Percentiles rank a stretch among this genome's conserved stretches.
These are phyloP conservation scores for Pituophis catenifer DNA, from an alignment of 2,113 vertebrate genomes.

Conservation along the genomic window DNA sequence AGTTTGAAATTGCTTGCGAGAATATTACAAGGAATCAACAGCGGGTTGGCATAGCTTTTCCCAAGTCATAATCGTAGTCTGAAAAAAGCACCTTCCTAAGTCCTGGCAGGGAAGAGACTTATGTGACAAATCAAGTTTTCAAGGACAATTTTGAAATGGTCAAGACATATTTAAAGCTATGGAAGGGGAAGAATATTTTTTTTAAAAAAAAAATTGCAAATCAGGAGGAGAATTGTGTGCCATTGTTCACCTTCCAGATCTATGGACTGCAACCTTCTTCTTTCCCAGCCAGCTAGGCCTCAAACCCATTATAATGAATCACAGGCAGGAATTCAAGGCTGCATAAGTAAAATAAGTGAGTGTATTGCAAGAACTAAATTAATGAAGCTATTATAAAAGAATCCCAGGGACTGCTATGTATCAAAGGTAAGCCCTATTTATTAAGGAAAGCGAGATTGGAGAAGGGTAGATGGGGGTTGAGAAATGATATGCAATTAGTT, in stretches of 20 bases:
- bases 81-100: background rate
- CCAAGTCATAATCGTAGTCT: background rate
- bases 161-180: background rate
- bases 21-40: background rate
- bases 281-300: background rate
- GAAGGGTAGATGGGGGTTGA: background rate
- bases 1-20: background rate
- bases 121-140: background rate
- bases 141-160: background rate
- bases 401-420: background rate
- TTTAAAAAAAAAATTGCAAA: background rate
- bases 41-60: background rate
- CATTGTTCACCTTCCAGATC: background rate
- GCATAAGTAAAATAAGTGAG: background rate
- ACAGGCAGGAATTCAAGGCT: background rate
- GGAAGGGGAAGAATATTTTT: background rate
- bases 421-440: background rate
- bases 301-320: background rate
- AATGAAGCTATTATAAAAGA: background rate
- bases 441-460: background rate
- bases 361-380: background rate
- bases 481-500: background rate
- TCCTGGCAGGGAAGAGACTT: background rate
- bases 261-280: background rate
- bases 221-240: background rate